Evolutionary conservation across 1,140 invertebrate species (phyloP), one percentile per base, ranked within the genome.

Genomic region (Lethrus apterus): DNA sequence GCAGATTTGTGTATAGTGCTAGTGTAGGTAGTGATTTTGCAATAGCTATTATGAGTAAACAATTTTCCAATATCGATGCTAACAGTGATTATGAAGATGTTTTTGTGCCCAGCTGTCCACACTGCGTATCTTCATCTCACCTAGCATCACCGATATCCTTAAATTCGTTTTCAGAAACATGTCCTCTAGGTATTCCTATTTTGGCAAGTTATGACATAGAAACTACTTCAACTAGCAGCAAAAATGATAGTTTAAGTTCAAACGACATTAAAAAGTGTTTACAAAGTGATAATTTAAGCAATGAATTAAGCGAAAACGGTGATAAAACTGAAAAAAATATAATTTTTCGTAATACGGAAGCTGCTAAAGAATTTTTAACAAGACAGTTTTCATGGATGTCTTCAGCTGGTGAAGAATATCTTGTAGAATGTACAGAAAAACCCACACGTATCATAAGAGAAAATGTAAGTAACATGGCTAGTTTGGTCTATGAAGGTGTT

Each of bases 381-480:
- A 74, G 76, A 60, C 83, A 81, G 61, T 67, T 83, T 34, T 87
- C 80, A 26, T 85, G 79, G 78, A 80, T 85, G 33, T 78, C 76
- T 1, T 80, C 77, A 24, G 72, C 72, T 17, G 77, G 77, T 19
- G 79, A 84, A 60, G 77, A 83, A 55, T 74, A 79, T 55, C 61
- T 81, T 32, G 69, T 77, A 20, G 80, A 83, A 56, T 78, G 73
- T 52, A 73, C 75, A 13, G 78, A 80, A 55, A 79, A 77, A 63
- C 77, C 79, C 2, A 79, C 77, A 5, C 74, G 75, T 61, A 70
- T 81, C 35, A 77, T 83, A 11, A 80, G 80, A 62, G 78, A 83
- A 63, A 84, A 83, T 69, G 79, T 83, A 4, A 80, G 78, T n/a
- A 84, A 79, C 59, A 74, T 84, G 55, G 83, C 82, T 5, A 83